Percentiles rank a stretch among this genome's conserved stretches.
Evolutionary conservation across 1,140 invertebrate species (phyloP).

Genomic region (Heliconius eleuchia): DNA sequence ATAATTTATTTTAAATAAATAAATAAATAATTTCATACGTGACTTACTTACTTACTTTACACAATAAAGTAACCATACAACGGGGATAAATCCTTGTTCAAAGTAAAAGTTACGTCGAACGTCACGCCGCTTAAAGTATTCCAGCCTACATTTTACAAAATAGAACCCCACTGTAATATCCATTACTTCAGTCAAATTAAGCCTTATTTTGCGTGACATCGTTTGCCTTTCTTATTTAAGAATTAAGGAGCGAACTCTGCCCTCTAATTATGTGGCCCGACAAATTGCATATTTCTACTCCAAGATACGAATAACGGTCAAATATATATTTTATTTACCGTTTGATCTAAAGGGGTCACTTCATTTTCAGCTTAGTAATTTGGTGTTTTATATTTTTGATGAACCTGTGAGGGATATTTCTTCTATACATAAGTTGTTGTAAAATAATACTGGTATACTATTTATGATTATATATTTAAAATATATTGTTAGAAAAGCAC

Average conservation of each 20-base stretch:
- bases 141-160: conserved; percentile 49
- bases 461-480: no score
- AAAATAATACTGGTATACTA: no score
- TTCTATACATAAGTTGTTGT: neutral
- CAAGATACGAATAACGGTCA: conserved; percentile 40
- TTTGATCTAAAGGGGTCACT: conserved; percentile 16
- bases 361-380: neutral
- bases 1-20: no score
- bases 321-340: conserved; percentile 33
- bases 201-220: conserved; percentile 69
- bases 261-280: conserved; percentile 51
- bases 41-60: no score
- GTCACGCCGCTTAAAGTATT: conserved; percentile 37
- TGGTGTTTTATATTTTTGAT: neutral
- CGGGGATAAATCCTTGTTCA: conserved; percentile 13
- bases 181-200: conserved; percentile 64
- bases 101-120: conserved; percentile 16
- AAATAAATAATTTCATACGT: neutral
- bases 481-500: no score
- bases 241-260: conserved; percentile 54
- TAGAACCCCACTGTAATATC: conserved; percentile 47
- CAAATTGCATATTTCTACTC: conserved; percentile 57
- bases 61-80: neutral
- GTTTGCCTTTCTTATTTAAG: conserved; percentile 64
- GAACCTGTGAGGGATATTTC: neutral